Percentiles rank a stretch among this genome's conserved stretches.
Conservation (phyloP, 2,113 vertebrate genomes). For the Xiphophorus maculatus region DNA sequence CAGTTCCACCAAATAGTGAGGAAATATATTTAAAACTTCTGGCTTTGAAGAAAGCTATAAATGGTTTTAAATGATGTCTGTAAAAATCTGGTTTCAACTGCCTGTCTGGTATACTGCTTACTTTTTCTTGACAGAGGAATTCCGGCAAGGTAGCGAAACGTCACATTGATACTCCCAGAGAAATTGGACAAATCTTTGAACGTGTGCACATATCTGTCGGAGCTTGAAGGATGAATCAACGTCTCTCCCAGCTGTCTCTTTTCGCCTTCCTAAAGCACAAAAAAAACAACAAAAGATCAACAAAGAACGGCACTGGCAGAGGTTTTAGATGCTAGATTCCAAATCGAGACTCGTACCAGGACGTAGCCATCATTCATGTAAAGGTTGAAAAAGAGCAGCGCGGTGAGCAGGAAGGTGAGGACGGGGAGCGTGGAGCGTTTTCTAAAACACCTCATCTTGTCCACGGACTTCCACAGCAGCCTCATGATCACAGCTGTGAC, state of each 20-base stretch:
- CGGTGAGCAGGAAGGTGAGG: constrained; percentile 89
- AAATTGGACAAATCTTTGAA: constrained; percentile 94
- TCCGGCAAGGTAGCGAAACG: constrained; percentile 93
- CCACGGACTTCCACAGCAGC: constrained; percentile 83
- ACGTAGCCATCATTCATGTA: constrained; percentile 94
- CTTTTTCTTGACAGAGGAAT: constrained; percentile 92
- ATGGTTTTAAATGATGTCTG: neutral
- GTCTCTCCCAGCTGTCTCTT: constrained; percentile 89
- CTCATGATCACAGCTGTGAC: constrained; percentile 74
- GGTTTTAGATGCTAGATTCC: neutral
- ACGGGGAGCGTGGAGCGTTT: constrained; percentile 91
- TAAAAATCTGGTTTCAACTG: neutral
- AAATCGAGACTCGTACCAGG: constrained; percentile 81
- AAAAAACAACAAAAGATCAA: neutral
- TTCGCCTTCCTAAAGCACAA: constrained; percentile 88
- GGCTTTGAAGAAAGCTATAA: too few relatives aligned
- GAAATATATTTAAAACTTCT: too few relatives aligned
- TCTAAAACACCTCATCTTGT: constrained; percentile 97
- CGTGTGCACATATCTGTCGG: constrained; percentile 89
- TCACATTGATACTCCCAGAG: constrained; percentile 94
- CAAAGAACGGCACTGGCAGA: neutral
- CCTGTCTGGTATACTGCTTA: constrained; percentile 70
- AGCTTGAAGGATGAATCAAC: constrained; percentile 86
- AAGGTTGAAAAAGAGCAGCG: constrained; percentile 92
- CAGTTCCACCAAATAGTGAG: too few relatives aligned